These are phyloP conservation scores for Mylabris phalerata DNA, from an alignment of 1,140 invertebrate genomes.

Conservation along the genomic window DNA sequence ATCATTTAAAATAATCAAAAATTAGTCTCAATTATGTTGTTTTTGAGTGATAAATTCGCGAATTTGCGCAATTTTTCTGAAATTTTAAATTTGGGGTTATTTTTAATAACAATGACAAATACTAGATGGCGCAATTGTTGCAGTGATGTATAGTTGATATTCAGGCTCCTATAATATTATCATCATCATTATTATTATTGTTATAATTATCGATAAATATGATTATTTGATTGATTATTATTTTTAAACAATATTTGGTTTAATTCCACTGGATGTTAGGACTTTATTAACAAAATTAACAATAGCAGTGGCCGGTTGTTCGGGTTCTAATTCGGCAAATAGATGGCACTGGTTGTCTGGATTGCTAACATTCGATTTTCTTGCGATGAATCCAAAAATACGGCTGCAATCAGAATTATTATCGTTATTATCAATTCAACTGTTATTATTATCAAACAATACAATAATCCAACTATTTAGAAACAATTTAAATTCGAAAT, in stretches of 20 bases:
- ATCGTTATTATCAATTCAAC: no score
- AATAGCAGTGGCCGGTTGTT: conserved; percentile 91
- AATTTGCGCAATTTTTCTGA: no score
- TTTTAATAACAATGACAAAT: no score
- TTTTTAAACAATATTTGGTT: conserved; percentile 50
- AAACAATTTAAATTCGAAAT: no score
- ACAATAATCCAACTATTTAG: no score
- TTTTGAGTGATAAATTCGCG: no score
- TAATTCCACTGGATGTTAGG: conserved; percentile 55
- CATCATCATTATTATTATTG: conserved; percentile 3
- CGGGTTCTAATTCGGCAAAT: conserved; percentile 90
- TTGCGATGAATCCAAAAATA: conserved; percentile 90
- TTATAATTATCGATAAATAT: conserved; percentile 3
- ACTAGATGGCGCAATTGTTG: neutral
- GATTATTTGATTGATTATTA: neutral
- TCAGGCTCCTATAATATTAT: neutral
- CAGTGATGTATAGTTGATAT: conserved; percentile 4
- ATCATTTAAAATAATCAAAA: no score
- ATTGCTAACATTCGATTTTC: conserved; percentile 68
- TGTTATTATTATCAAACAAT: no score
- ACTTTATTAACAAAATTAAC: conserved; percentile 95
- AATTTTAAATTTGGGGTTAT: no score
- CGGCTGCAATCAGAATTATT: conserved; percentile 51
- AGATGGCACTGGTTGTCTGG: conserved; percentile 94
- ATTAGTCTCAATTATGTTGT: no score